A percentile compares a stretch with the other conserved stretches of the same genome.
Evolutionary conservation across 1,140 invertebrate genomes (phyloP).

Genomic region (Eulimnadia texana): DNA sequence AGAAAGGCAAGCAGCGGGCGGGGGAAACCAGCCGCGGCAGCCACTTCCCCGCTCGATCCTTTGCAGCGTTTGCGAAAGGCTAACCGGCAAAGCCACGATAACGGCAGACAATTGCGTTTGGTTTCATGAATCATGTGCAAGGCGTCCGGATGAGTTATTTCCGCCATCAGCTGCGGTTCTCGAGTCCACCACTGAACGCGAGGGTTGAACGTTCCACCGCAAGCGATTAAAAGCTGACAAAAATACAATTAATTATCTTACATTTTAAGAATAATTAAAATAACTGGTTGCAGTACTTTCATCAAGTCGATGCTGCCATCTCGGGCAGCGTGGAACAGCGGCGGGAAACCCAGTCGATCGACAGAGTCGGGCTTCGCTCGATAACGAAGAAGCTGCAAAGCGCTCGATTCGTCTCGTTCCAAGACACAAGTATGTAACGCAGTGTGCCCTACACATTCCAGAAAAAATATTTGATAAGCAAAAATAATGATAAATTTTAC

Average conservation of each 20-base stretch:
- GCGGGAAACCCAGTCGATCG: slow-evolving; percentile 13
- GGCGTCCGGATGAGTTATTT: not conserved
- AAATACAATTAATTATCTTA: too few relatives aligned
- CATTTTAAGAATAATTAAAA: too few relatives aligned
- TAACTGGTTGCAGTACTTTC: not conserved
- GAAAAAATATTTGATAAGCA: not conserved
- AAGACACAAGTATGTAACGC: slow-evolving; percentile 13
- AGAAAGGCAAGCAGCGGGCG: not conserved
- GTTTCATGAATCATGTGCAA: not conserved
- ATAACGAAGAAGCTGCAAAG: slow-evolving; percentile 6
- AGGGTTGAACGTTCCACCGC: not conserved
- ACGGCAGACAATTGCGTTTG: not conserved
- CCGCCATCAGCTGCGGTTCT: not conserved
- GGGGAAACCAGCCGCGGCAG: not conserved
- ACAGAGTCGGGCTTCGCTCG: slow-evolving; percentile 3
- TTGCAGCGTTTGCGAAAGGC: not conserved
- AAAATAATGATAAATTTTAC: too few relatives aligned
- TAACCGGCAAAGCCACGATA: not conserved
- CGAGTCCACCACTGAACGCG: not conserved
- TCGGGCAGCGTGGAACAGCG: slow-evolving; percentile 15
- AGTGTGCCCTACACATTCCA: slow-evolving; percentile 12
- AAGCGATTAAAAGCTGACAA: not conserved
- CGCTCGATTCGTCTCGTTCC: slow-evolving; percentile 8
- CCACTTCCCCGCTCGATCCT: not conserved
- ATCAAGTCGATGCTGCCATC: slow-evolving; percentile 9